phyloP scores from a whole-genome alignment of 2,888 invertebrate species.

The Agrilus cyanescens region DNA sequence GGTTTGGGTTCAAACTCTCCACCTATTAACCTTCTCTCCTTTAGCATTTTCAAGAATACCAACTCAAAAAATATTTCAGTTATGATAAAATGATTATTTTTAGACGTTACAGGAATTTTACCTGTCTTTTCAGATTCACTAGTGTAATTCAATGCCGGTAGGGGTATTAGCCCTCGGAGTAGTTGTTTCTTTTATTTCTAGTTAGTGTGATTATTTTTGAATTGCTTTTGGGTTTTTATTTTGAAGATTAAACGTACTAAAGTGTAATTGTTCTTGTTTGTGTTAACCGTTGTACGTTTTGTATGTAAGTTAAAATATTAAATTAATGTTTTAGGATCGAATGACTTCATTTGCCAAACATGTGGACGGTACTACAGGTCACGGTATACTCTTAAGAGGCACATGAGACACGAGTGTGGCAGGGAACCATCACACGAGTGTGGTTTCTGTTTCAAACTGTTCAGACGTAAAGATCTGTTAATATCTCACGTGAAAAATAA shows the following conservation, averaged over 20 bases:
- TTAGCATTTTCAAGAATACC: too few relatives aligned
- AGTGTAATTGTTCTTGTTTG: too few relatives aligned
- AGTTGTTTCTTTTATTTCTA: too few relatives aligned
- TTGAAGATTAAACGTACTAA: too few relatives aligned
- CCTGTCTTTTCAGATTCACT: too few relatives aligned
- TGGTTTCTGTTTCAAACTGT: conserved; percentile 14
- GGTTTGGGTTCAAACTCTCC: too few relatives aligned
- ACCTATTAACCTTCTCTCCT: too few relatives aligned
- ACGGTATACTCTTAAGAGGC: conserved; percentile 7
- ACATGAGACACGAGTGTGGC: conserved; percentile 31
- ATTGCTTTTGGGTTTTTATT: background rate
- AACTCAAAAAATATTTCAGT: too few relatives aligned
- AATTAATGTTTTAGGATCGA: background rate
- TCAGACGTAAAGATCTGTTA: conserved; percentile 5
- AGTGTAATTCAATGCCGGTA: too few relatives aligned
- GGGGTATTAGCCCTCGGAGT: too few relatives aligned
- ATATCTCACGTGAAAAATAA: conserved; percentile 34
- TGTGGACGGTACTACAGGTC: conserved; percentile 8
- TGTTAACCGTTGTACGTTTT: too few relatives aligned
- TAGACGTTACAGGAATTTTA: too few relatives aligned
- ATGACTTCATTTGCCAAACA: background rate
- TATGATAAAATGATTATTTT: background rate
- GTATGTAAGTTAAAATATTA: background rate
- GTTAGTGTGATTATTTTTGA: background rate
- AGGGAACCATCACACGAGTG: conserved; percentile 38